These are phyloP conservation scores for Lamellibrachia satsuma DNA, from an alignment of 2,888 invertebrate species.

Conservation along the genomic window DNA sequence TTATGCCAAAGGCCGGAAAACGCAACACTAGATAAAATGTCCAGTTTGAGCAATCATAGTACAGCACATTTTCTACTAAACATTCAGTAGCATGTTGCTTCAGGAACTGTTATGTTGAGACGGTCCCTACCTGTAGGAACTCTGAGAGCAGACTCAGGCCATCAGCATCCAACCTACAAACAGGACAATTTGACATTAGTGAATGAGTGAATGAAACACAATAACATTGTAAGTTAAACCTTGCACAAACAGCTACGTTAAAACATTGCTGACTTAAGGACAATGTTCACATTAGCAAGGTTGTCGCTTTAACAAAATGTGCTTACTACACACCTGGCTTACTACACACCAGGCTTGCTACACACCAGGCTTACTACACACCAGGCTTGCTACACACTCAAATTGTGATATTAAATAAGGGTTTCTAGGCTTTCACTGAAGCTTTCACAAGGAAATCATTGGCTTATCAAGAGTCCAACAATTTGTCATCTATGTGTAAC, in stretches of 20 bases:
- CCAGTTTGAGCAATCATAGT: not conserved
- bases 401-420: not conserved
- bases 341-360: not conserved
- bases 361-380: not conserved
- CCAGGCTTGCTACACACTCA: not conserved
- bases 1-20: not conserved
- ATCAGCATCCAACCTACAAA: constrained; percentile 8
- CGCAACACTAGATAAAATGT: not conserved
- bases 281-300: not conserved
- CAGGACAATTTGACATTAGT: not conserved
- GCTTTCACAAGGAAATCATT: no score
- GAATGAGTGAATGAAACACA: no score
- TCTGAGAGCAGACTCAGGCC: constrained; percentile 13
- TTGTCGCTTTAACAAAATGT: not conserved
- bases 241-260: no score
- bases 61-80: not conserved
- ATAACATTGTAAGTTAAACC: not conserved
- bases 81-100: not conserved
- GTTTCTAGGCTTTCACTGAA: not conserved
- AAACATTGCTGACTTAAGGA: not conserved
- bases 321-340: not conserved
- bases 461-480: no score
- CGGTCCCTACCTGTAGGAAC: not conserved
- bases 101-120: not conserved
- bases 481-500: no score